These are phyloP conservation scores for Drosophila repleta DNA, from an alignment of 1,140 invertebrate species.

Conservation along the genomic window DNA sequence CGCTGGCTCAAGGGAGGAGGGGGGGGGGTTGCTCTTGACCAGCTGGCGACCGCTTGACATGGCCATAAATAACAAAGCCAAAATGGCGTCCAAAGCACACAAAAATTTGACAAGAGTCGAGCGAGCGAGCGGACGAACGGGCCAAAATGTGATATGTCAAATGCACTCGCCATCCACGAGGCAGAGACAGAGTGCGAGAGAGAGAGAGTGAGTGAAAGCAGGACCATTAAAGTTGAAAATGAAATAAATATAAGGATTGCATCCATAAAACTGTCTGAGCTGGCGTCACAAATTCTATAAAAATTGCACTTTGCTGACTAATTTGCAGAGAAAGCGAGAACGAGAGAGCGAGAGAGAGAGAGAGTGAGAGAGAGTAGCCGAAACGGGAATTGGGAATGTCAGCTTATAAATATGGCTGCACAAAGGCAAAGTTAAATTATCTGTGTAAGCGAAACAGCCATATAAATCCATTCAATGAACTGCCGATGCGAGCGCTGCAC, in stretches of 20 bases:
- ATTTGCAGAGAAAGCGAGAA: background rate
- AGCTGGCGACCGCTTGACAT: conserved; percentile 69
- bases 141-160: conserved; percentile 76
- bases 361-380: background rate
- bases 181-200: background rate
- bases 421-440: conserved; percentile 11
- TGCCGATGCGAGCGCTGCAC: conserved; percentile 1
- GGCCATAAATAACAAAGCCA: conserved; percentile 80
- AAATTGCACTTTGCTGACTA: conserved; percentile 28
- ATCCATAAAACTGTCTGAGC: conserved; percentile 41
- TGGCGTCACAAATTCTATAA: conserved; percentile 30
- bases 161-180: conserved; percentile 56
- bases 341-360: background rate
- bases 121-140: conserved; percentile 6
- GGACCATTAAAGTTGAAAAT: conserved; percentile 25
- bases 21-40: conserved; percentile 53
- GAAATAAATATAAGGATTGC: conserved; percentile 38
- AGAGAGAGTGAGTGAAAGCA: background rate
- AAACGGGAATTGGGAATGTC: conserved; percentile 13
- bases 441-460: conserved; percentile 1
- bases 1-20: background rate
- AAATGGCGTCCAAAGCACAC: conserved; percentile 73
- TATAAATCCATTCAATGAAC: conserved; percentile 10
- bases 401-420: conserved; percentile 12
- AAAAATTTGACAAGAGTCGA: conserved; percentile 54